A percentile compares a stretch with the other conserved stretches of the same genome.
Conservation (phyloP, 2,888 invertebrate species). For the Baccha elongata region DNA sequence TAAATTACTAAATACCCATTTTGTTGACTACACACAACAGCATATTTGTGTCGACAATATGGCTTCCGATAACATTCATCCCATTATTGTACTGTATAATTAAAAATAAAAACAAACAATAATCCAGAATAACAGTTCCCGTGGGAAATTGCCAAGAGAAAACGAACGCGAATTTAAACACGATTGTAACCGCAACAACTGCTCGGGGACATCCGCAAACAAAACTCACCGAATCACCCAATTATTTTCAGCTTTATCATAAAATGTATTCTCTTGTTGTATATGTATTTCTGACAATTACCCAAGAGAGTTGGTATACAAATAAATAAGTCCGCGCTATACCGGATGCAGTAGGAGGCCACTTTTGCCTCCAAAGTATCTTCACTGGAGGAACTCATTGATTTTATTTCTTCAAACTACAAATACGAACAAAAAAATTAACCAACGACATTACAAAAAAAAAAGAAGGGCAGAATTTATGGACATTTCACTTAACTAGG, state of each 20-base stretch:
- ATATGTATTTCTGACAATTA: slow-evolving; percentile 60
- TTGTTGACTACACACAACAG: slow-evolving; percentile 15
- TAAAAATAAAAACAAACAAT: slow-evolving; percentile 46
- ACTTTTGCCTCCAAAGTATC: slow-evolving; percentile 9
- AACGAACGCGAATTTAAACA: not conserved
- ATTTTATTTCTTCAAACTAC: slow-evolving; percentile 34
- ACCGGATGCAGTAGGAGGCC: slow-evolving; percentile 50
- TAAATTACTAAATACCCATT: slow-evolving; percentile 55
- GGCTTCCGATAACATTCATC: slow-evolving; percentile 36
- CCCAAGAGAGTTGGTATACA: slow-evolving; percentile 61
- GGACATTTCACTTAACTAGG: slow-evolving; percentile 69
- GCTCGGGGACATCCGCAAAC: slow-evolving; percentile 29
- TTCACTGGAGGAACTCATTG: slow-evolving; percentile 50
- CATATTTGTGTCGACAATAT: slow-evolving; percentile 21
- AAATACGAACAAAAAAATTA: not conserved
- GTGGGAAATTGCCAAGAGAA: slow-evolving; percentile 29
- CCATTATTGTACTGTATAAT: slow-evolving; percentile 59
- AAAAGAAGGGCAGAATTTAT: slow-evolving; percentile 54
- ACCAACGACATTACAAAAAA: slow-evolving; percentile 23
- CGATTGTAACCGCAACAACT: slow-evolving; percentile 30
- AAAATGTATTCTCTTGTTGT: slow-evolving; percentile 69
- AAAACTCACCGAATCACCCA: slow-evolving; percentile 58
- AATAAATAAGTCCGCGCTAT: slow-evolving; percentile 69
- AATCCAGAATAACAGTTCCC: slow-evolving; percentile 57
- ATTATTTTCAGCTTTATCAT: slow-evolving; percentile 71